Evolutionary conservation across 1,140 invertebrate genomes (phyloP), one percentile per base, ranked within the genome.

Genomic region (Platyscapa corneri): DNA sequence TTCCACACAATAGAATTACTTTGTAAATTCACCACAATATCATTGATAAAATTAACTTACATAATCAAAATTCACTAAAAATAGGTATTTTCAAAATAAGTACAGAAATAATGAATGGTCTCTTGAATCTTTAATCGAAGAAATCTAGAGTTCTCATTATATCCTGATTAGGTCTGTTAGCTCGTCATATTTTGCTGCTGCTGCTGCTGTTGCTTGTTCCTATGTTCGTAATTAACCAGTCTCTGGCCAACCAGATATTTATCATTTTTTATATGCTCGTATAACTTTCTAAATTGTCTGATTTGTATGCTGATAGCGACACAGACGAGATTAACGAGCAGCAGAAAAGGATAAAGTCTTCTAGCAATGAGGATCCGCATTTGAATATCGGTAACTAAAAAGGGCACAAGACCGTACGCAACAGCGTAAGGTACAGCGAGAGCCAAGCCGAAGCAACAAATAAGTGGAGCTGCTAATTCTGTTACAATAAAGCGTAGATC

Each of bases 261-360:
- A 91, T 99, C 99, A 94, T 99, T 99, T 93, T 99, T 99, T 90
- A 99, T 99, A 93, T 99, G 98, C 91, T 99, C 97, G 91, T 99
- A 99, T 0, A 99, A 94, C 89, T 98, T 97, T 89, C 95, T 96
- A 92, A 99, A 98, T 91, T 99, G 98, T 82, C 96, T 95, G 56
- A 98, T 96, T 94, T 98, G 97, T 90, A 97, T 95, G 80, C 95
- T 94, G 74, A 98, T 94, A 75, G 98, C 94, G 70, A 95, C 94
- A 72, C 95, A 93, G 56, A 97, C 92, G 12, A 97, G 90, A 65
- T 95, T 94, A 23, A 97, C 93, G 37, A 97, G 92, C 70, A 99
- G 92, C 42, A 99, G 94, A 86, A 97, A 96, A 32, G 99, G 98
- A 94, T 99, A 99, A 1, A 99, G 96, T 86, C 97, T 93, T n/a